A percentile compares a stretch with the other conserved stretches of the same genome.
phyloP scores from a whole-genome alignment of 1,140 invertebrate species.

The Rhagoletis pomonella region DNA sequence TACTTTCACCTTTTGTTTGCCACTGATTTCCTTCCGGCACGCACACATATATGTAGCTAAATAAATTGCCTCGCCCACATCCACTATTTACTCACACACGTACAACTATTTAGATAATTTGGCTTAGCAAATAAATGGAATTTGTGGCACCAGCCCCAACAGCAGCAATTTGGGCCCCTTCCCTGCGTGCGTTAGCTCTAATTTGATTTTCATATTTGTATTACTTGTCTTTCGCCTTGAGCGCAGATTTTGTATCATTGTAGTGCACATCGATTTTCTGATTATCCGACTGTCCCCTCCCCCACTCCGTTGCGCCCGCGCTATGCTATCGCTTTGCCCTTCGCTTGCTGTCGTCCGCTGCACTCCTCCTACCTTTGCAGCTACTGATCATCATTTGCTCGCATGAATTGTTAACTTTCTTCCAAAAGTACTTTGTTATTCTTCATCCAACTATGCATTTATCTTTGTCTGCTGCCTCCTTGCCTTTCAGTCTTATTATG shows the following conservation, averaged over 20 bases:
- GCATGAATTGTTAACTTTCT: constrained; percentile 39
- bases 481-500: neutral
- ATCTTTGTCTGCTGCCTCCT: constrained; percentile 14
- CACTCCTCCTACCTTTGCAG: neutral
- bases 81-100: neutral
- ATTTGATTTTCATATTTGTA: constrained; percentile 48
- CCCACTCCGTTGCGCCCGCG: neutral
- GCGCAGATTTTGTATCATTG: constrained; percentile 42
- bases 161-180: neutral
- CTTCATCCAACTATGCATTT: constrained; percentile 21
- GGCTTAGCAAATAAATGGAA: constrained; percentile 18
- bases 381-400: neutral
- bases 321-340: neutral
- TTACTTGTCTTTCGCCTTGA: neutral
- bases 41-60: neutral
- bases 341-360: too few species aligned
- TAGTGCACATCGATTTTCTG: constrained; percentile 16
- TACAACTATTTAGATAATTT: constrained; percentile 28
- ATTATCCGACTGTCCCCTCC: neutral
- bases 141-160: neutral
- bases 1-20: neutral
- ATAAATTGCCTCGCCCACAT: neutral
- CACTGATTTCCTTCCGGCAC: constrained; percentile 29
- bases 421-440: constrained; percentile 22
- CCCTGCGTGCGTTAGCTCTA: neutral